Base-by-base conservation (phyloP, 1,140 invertebrate species). In the Drosophila ananassae region DNA sequence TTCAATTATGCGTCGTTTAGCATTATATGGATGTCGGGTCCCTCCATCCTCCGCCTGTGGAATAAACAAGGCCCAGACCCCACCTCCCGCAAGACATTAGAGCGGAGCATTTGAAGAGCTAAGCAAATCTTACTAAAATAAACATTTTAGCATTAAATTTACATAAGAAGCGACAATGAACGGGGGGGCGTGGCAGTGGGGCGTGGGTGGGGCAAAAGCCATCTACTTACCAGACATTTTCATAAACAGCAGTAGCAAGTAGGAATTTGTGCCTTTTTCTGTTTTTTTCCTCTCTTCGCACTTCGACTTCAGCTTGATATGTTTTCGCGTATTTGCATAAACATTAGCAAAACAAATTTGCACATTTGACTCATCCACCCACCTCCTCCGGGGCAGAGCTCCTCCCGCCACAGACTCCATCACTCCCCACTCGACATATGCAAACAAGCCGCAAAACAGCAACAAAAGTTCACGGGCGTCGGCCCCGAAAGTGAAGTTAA, bases 131-230 rank as follows among this genome's bases (percentile, higher is more conserved):
- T 77, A 89, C 50, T 89, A 79, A 76, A 89, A 83, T 89, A 89
- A 89, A 89, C 83, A 89, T 89, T 89, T 89, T 89, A 79, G 78
- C 83, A 89, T 89, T 89, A 83, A 89, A 89, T 89, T 89, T 89
- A 89, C 83, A 89, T 89, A 89, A 83, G 83, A 68, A 53, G 79
- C 73, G 81, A 84, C 80, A 84, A 80, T 79, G 77, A 80, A 73
- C 51, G 51, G 12, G 17, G 28, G 22, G 34, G 13, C 50, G 37
- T 24, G 28, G 34, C 25, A 56, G 3, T 3, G 8, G 32, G 12
- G 10, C 9, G 24, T 12, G 22, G n/a, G 32, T 7, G 22, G 30
- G n/a, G 47, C 25, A 51, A 46, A 24, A 39, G 41, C 32, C 62
- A 50, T 78, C 76, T 77, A 83, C 79, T 82, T 71, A 56, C 44